phyloP scores from a whole-genome alignment of 1,140 invertebrate genomes.

The Cylas formicarius region DNA sequence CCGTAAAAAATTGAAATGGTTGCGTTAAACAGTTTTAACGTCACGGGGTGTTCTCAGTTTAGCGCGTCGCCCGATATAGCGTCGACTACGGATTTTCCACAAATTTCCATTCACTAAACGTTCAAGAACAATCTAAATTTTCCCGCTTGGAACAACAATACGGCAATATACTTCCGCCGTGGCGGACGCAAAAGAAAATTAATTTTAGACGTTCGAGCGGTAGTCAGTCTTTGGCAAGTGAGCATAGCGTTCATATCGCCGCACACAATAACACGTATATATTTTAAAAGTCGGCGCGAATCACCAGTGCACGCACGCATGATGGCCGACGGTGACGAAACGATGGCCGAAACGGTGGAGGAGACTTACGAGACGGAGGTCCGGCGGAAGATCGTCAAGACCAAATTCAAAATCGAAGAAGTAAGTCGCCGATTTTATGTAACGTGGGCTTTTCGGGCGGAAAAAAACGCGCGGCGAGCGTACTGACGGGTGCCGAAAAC shows the following conservation, averaged over 20 bases:
- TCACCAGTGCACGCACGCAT: slow-evolving; percentile 8
- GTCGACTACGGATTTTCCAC: no score
- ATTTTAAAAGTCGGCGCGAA: no score
- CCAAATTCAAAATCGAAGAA: slow-evolving; percentile 51
- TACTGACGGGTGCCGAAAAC: no score
- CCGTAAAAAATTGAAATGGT: no score
- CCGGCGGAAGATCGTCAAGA: slow-evolving; percentile 48
- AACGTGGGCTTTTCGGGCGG: no score
- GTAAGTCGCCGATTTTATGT: slow-evolving; percentile 30
- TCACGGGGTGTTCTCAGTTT: no score
- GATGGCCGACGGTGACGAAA: slow-evolving; percentile 22
- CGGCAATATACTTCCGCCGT: slow-evolving; percentile 23
- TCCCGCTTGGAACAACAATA: no score
- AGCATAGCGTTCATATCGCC: slow-evolving; percentile 22
- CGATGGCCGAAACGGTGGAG: slow-evolving; percentile 39
- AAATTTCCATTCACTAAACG: no score
- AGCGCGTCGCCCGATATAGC: no score
- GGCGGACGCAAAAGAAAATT: slow-evolving; percentile 20
- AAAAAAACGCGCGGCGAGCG: no score
- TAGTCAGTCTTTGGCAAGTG: slow-evolving; percentile 23
- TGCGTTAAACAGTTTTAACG: no score
- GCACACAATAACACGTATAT: no score
- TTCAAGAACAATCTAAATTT: slow-evolving; percentile 11
- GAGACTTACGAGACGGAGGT: slow-evolving; percentile 48
- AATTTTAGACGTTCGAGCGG: slow-evolving; percentile 20